Base-by-base conservation (phyloP, 2,888 invertebrate species). In the Chydorus sphaericus region DNA sequence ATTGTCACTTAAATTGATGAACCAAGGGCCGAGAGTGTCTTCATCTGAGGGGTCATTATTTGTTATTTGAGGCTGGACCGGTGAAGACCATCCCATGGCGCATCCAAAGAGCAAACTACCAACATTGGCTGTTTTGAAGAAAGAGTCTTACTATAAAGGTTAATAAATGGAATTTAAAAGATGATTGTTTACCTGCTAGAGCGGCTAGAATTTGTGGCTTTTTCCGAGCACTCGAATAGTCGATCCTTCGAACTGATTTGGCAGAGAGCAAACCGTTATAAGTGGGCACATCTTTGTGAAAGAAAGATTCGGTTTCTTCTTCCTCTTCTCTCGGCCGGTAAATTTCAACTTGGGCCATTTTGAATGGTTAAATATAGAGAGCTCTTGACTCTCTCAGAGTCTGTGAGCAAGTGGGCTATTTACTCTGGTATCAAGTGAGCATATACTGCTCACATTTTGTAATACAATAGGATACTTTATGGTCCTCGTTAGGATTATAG, bases 71-170 rank as follows among this genome's bases (percentile, higher is more conserved):
- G 57, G 54, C n/a, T 54, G 48, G 10, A 39, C 82, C 7, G 85
- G 83, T 0, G 84, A 79, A 2, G 85, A 81, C 87, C 87, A 88
- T 37, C 81, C 85, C 7, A 86, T 71, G 54, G 84, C 77, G 23
- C 82, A 77, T 63, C 88, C 88, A 52, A 82, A 78, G 1, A 85
- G 84, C 57, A 87, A 70, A 1, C 87, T 84, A 38, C 88, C 88
- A 57, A 87, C 73, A 33, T 86, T 83, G 11, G 85, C 82, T 77
- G 72, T 49, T 68, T 67, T n/a, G n/a, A n/a, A n/a, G n/a, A n/a
- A n/a, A n/a, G n/a, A 28, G 36, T 18, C 29, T 16, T 23, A 29
- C 2, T 30, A 18, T 52, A 55, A 23, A 26, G 16, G 14, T 11
- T 16, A 18, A 16, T 14, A 11, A 10, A 8, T 39, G 4, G 8